Percentiles rank a stretch among this genome's conserved stretches.
Evolutionary conservation across 2,888 invertebrate genomes (phyloP).

Genomic region (Lagria hirta): DNA sequence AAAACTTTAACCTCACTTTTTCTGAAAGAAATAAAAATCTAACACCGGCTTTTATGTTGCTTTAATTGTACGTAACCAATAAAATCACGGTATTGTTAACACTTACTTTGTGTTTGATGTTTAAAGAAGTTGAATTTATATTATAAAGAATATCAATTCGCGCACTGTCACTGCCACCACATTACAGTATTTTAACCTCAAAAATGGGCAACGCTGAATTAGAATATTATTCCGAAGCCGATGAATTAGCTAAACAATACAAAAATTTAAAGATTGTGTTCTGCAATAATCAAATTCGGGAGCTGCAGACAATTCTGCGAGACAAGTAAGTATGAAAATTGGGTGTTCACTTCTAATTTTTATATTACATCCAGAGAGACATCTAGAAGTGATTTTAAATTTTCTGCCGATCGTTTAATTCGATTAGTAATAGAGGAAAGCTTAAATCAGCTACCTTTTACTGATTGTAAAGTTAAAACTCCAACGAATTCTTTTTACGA

Average conservation of each 20-base stretch:
- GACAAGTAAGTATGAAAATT: conserved; percentile 63
- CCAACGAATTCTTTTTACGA: conserved; percentile 90
- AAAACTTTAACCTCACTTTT: no score
- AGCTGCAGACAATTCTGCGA: conserved; percentile 81
- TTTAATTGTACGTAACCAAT: no score
- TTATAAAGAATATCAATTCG: no score
- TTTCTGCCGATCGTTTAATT: conserved; percentile 96
- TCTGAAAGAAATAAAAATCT: no score
- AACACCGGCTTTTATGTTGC: no score
- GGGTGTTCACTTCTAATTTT: conserved; percentile 40
- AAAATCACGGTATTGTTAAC: no score
- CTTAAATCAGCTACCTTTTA: conserved; percentile 93
- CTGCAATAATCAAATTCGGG: conserved; percentile 77
- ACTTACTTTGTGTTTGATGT: no score
- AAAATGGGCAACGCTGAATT: conserved; percentile 53
- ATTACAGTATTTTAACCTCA: no score
- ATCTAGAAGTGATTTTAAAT: conserved; percentile 93
- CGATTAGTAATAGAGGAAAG: conserved; percentile 97
- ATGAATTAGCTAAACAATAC: conserved; percentile 56
- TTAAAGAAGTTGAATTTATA: no score
- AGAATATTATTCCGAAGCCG: conserved; percentile 39
- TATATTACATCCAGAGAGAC: conserved; percentile 72
- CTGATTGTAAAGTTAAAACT: conserved; percentile 85
- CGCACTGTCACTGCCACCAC: no score
- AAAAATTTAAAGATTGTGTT: conserved; percentile 72